phyloP scores from a whole-genome alignment of 2,113 vertebrate species.

The Xerus inauris region DNA sequence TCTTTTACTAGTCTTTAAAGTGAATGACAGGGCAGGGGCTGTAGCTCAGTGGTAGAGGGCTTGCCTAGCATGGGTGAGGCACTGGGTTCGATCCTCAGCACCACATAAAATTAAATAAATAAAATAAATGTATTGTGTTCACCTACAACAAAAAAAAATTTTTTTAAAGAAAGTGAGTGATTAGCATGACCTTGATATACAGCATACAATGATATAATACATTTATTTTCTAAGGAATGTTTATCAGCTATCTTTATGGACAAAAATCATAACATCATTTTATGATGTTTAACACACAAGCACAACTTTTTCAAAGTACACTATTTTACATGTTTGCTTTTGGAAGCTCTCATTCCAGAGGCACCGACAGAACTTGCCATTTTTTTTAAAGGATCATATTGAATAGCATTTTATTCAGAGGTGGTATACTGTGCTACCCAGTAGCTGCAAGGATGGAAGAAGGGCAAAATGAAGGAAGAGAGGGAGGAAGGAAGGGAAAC shows the following conservation, averaged over 20 bases:
- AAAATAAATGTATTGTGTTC: too few relatives aligned
- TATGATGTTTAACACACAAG: neutral
- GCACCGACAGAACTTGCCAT: neutral
- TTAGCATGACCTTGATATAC: neutral
- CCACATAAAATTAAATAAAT: too few relatives aligned
- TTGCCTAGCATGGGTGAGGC: too few relatives aligned
- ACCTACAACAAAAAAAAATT: too few relatives aligned
- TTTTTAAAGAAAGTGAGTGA: neutral
- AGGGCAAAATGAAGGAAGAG: neutral
- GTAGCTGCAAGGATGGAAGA: neutral
- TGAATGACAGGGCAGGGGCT: too few relatives aligned
- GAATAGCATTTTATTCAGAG: neutral
- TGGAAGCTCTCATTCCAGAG: neutral
- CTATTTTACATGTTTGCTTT: neutral
- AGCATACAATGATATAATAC: neutral
- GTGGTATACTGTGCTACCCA: neutral
- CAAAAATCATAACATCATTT: constrained; percentile 2
- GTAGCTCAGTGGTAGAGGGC: too few relatives aligned
- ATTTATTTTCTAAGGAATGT: neutral
- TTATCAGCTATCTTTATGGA: constrained; percentile 16
- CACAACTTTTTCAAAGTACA: neutral
- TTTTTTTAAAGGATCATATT: neutral
- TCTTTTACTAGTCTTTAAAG: neutral
- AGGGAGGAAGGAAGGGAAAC: neutral
- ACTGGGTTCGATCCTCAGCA: too few relatives aligned